Evolutionary conservation across 2,888 invertebrate genomes (phyloP).

Genomic region (Metallyticus violacea): DNA sequence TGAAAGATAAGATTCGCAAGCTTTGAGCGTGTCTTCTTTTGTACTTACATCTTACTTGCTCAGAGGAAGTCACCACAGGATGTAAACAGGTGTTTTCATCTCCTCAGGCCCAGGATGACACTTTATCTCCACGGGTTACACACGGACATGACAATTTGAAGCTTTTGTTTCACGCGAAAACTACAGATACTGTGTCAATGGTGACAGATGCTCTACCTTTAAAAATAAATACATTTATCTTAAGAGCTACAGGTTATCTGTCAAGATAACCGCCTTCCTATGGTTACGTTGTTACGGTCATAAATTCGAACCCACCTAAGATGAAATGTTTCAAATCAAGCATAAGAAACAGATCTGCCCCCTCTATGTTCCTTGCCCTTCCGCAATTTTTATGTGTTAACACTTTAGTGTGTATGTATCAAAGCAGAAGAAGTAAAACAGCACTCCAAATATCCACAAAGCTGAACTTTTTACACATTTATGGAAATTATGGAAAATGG

Average conservation of each 20-base stretch:
- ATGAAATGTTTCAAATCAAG: neutral
- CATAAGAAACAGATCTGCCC: neutral
- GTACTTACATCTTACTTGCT: neutral
- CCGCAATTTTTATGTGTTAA: too few species aligned
- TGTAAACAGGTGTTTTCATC: neutral
- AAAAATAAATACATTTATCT: neutral
- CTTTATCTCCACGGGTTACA: neutral
- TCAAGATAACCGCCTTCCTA: neutral
- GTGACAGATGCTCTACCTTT: neutral
- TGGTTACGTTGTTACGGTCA: neutral
- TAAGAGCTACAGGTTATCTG: neutral
- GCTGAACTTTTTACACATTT: too few species aligned
- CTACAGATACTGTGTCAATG: neutral
- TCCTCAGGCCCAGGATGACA: neutral
- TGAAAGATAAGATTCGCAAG: too few species aligned
- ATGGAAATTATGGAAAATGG: too few species aligned
- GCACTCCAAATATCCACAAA: too few species aligned
- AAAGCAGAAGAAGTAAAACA: too few species aligned
- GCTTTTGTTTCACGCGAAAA: neutral
- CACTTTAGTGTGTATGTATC: too few species aligned
- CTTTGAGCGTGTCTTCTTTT: too few species aligned
- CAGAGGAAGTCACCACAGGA: neutral
- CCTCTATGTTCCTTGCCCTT: too few species aligned
- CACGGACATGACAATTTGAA: neutral
- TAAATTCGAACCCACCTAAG: neutral